Conservation (phyloP, 2,113 vertebrate species). For the Corythoichthys haematopterus region DNA sequence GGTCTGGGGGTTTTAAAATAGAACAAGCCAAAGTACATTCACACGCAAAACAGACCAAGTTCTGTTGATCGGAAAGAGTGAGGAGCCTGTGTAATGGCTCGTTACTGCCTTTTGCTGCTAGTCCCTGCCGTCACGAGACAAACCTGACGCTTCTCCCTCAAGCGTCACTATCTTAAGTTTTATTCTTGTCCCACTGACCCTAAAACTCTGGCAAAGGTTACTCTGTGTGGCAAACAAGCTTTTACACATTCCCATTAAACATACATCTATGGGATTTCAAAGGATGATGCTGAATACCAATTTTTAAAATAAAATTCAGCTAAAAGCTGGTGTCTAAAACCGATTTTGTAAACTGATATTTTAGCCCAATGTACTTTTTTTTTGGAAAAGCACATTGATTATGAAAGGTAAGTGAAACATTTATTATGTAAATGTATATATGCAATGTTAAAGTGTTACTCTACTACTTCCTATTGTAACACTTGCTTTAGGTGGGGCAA, state of each 20-base stretch:
- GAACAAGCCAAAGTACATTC: constrained; percentile 71
- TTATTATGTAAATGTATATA: too few species aligned
- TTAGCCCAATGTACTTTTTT: too few species aligned
- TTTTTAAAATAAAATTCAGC: too few species aligned
- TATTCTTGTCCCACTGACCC: constrained; percentile 36
- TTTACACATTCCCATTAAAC: constrained; percentile 40
- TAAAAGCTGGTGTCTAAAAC: too few species aligned
- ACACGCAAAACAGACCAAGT: constrained; percentile 71
- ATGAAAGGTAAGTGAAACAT: too few species aligned
- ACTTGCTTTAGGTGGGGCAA: too few species aligned
- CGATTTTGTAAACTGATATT: too few species aligned
- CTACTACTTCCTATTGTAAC: too few species aligned
- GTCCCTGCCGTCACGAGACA: constrained; percentile 56
- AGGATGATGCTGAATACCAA: background rate
- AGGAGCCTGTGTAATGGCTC: constrained; percentile 70
- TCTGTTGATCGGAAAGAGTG: constrained; percentile 76
- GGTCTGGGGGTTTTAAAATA: constrained; percentile 73
- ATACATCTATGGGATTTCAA: background rate
- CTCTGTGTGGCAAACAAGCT: constrained; percentile 44
- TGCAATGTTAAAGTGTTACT: too few species aligned
- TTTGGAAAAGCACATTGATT: too few species aligned
- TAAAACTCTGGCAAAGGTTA: constrained; percentile 41
- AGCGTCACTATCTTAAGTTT: constrained; percentile 53
- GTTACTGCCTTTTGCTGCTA: constrained; percentile 64
- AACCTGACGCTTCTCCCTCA: constrained; percentile 54